phyloP scores from a whole-genome alignment of 2,888 invertebrate genomes.

The Drepanosiphum platanoidis region DNA sequence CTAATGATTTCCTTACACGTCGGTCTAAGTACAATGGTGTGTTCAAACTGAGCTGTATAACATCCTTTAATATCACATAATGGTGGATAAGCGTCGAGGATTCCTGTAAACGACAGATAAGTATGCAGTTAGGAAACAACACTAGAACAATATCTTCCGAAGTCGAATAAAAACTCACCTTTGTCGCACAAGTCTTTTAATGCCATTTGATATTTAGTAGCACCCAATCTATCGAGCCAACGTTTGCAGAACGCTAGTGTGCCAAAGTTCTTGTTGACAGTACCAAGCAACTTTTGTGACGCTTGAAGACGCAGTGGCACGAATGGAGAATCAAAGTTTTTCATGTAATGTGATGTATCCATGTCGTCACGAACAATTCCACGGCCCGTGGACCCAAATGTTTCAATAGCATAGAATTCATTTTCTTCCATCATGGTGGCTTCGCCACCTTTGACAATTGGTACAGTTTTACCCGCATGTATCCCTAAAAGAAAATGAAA shows the following conservation, averaged over 20 bases:
- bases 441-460: conserved; percentile 98
- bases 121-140: not conserved
- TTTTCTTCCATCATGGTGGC: conserved; percentile 98
- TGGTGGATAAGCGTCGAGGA: conserved; percentile 98
- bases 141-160: not conserved
- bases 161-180: conserved; percentile 68
- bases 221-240: conserved; percentile 97
- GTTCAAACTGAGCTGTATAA: conserved; percentile 99
- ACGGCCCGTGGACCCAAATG: conserved; percentile 97
- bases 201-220: conserved; percentile 97
- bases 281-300: conserved; percentile 89
- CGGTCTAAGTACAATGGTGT: conserved; percentile 95
- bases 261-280: conserved; percentile 96
- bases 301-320: conserved; percentile 92
- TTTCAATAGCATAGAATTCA: conserved; percentile 99
- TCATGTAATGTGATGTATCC: conserved; percentile 99
- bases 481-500: conserved; percentile 72
- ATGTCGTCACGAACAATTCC: conserved; percentile 97
- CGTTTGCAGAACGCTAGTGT: conserved; percentile 98
- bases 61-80: conserved; percentile 96
- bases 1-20: conserved; percentile 99
- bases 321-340: conserved; percentile 92
- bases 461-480: conserved; percentile 98
- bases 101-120: too few relatives aligned
- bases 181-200: conserved; percentile 98